A percentile compares a stretch with the other conserved stretches of the same genome.
These are phyloP conservation scores for Philereme transversata DNA, from an alignment of 2,888 invertebrate genomes.

Conservation along the genomic window DNA sequence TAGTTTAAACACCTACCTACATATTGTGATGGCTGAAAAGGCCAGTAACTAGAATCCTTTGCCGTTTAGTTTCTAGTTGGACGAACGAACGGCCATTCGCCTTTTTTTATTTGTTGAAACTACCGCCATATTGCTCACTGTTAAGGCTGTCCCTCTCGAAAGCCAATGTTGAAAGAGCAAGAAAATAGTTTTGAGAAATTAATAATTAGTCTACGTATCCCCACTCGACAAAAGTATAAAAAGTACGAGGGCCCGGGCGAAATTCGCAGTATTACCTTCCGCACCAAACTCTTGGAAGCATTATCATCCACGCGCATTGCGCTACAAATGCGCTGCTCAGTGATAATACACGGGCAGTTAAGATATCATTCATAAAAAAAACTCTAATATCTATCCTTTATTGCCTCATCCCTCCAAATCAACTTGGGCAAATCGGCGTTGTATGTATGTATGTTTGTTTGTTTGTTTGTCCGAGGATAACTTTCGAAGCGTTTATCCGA, in stretches of 20 bases:
- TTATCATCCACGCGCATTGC: slow-evolving; percentile 29
- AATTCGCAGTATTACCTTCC: slow-evolving; percentile 47
- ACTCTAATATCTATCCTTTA: too few relatives aligned
- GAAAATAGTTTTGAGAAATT: slow-evolving; percentile 41
- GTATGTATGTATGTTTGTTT: too few relatives aligned
- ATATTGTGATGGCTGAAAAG: slow-evolving; percentile 15
- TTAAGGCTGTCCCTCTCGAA: slow-evolving; percentile 20
- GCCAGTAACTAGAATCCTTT: slow-evolving; percentile 4
- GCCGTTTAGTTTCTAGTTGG: not conserved
- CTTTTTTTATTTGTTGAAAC: slow-evolving; percentile 15
- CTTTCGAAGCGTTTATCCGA: too few relatives aligned
- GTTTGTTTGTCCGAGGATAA: too few relatives aligned
- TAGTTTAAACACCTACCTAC: slow-evolving; percentile 1
- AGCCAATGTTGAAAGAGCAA: slow-evolving; percentile 23
- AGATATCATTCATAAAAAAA: too few relatives aligned
- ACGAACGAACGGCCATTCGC: not conserved
- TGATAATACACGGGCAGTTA: too few relatives aligned
- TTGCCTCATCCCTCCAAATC: too few relatives aligned
- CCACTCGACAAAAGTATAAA: slow-evolving; percentile 34
- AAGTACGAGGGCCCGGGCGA: slow-evolving; percentile 31
- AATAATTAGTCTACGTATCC: slow-evolving; percentile 38
- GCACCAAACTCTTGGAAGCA: slow-evolving; percentile 43
- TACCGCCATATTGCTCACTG: slow-evolving; percentile 23
- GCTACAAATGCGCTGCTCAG: too few relatives aligned
- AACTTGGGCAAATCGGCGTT: too few relatives aligned